These are phyloP conservation scores for Hirtodrosophila duncani DNA, from an alignment of 2,888 invertebrate species.

Conservation along the genomic window DNA sequence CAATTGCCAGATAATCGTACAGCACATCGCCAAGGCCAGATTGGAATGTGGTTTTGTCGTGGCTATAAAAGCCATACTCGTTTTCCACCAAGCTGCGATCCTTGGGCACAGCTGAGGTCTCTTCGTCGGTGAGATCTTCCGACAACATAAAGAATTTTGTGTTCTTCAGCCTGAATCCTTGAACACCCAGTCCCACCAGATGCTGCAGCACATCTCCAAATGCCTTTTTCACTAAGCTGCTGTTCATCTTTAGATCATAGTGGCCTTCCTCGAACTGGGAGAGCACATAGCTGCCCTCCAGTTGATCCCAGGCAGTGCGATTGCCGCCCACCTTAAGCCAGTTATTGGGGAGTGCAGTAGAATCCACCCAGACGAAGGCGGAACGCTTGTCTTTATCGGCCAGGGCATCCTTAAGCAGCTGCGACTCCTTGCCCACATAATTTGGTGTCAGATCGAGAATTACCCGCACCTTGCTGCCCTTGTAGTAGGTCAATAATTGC, in stretches of 20 bases:
- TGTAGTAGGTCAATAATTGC: constrained; percentile 66
- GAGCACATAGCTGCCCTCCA: constrained; percentile 82
- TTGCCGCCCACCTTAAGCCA: constrained; percentile 81
- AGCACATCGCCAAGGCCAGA: constrained; percentile 80
- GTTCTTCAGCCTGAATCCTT: constrained; percentile 86
- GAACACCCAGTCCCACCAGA: constrained; percentile 88
- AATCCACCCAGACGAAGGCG: constrained; percentile 88
- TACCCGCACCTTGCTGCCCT: constrained; percentile 80
- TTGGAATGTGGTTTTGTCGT: constrained; percentile 83
- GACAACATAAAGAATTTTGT: constrained; percentile 82
- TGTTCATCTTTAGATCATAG: constrained; percentile 90
- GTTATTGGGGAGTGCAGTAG: constrained; percentile 82
- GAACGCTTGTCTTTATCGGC: constrained; percentile 82
- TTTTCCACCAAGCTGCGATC: constrained; percentile 76
- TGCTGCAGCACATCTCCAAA: constrained; percentile 84
- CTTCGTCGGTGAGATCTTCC: constrained; percentile 79
- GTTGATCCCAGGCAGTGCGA: constrained; percentile 72
- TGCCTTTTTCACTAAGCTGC: constrained; percentile 82
- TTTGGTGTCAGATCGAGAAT: constrained; percentile 88
- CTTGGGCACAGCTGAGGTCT: constrained; percentile 52
- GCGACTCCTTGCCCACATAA: constrained; percentile 83
- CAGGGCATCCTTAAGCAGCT: constrained; percentile 85
- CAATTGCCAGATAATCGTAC: constrained; percentile 82
- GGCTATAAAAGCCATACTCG: constrained; percentile 83
- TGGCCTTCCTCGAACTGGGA: constrained; percentile 85